phyloP scores from a whole-genome alignment of 2,113 vertebrate genomes.

The Vulpes lagopus region DNA sequence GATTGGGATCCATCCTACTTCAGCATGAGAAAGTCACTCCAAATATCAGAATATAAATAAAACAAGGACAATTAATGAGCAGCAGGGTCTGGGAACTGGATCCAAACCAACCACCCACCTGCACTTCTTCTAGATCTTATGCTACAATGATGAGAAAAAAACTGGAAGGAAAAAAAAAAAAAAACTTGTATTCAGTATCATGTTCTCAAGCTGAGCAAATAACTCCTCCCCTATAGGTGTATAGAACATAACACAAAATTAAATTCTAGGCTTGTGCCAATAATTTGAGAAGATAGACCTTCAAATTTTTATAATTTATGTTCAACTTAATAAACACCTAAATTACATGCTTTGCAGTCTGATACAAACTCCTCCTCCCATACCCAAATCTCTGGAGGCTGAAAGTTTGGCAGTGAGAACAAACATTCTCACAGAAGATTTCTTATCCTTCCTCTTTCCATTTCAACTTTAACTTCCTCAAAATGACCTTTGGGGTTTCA shows the following conservation, averaged over 20 bases:
- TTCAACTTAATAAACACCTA: conserved; percentile 68
- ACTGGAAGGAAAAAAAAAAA: neutral
- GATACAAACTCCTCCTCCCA: neutral
- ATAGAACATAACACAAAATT: conserved; percentile 48
- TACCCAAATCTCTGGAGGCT: conserved; percentile 22
- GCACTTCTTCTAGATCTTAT: conserved; percentile 66
- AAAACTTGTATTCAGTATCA: conserved; percentile 13
- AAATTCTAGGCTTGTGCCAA: conserved; percentile 64
- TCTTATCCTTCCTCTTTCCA: conserved; percentile 63
- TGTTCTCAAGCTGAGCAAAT: conserved; percentile 71
- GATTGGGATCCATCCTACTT: neutral
- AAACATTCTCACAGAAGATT: conserved; percentile 72
- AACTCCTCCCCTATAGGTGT: conserved; percentile 49
- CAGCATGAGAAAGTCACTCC: conserved; percentile 64
- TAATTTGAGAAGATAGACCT: conserved; percentile 68
- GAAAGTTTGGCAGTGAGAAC: conserved; percentile 14
- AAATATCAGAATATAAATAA: conserved; percentile 79
- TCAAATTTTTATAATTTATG: conserved; percentile 52
- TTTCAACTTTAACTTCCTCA: conserved; percentile 58
- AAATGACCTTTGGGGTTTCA: conserved; percentile 54
- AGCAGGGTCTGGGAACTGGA: conserved; percentile 68
- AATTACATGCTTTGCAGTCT: neutral
- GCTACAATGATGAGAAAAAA: neutral
- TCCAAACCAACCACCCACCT: conserved; percentile 68
- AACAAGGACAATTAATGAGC: conserved; percentile 66